phyloP scores from a whole-genome alignment of 1,140 invertebrate genomes.

The Drosophila melanica region DNA sequence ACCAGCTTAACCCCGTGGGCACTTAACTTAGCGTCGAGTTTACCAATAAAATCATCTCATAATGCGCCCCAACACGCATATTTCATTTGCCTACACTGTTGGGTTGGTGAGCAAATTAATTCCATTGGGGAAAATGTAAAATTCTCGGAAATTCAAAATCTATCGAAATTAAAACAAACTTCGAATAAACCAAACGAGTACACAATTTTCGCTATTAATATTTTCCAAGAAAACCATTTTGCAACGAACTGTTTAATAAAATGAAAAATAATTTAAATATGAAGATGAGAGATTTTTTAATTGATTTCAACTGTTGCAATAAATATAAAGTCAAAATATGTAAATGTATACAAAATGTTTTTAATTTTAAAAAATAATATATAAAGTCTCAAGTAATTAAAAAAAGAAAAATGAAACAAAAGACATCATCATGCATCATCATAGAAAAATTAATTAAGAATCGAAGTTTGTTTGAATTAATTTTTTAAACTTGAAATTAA shows the following conservation, averaged over 20 bases:
- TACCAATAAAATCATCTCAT: constrained; percentile 64
- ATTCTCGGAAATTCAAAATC: not conserved
- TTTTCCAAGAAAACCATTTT: not conserved
- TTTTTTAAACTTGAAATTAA: too few species aligned
- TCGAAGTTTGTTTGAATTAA: not conserved
- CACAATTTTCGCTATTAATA: not conserved
- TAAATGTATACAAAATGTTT: too few species aligned
- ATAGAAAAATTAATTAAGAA: too few species aligned
- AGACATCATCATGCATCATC: too few species aligned
- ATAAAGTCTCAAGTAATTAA: too few species aligned
- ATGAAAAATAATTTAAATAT: not conserved
- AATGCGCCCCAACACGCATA: constrained; percentile 27
- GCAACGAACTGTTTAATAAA: not conserved
- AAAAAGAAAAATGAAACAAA: too few species aligned
- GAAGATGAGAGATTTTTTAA: not conserved
- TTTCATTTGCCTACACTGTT: constrained; percentile 40
- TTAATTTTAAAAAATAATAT: too few species aligned
- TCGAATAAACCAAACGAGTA: not conserved
- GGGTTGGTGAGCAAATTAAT: constrained; percentile 1
- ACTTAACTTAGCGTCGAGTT: constrained; percentile 66
- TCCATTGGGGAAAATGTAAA: constrained; percentile 4
- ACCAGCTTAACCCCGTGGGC: constrained; percentile 63
- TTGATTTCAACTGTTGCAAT: not conserved
- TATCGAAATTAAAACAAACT: not conserved
- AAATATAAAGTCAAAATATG: too few species aligned